A percentile compares a stretch with the other conserved stretches of the same genome.
Conservation (phyloP, 1,140 invertebrate species). For the Platyscapa corneri region DNA sequence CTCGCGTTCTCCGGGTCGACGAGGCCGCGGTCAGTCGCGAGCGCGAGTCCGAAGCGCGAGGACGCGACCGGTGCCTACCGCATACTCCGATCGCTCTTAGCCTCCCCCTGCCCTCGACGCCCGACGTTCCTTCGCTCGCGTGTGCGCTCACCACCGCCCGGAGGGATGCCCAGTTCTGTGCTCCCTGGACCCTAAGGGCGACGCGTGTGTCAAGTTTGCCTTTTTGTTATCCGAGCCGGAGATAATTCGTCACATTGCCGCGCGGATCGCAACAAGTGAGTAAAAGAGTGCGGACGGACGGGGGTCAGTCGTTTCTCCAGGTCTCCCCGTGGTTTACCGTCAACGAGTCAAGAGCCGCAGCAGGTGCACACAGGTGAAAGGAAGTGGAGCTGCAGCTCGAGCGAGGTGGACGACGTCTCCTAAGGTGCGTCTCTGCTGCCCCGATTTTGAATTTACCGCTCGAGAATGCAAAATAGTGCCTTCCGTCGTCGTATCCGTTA, state of each 20-base stretch:
- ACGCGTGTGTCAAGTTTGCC: background rate
- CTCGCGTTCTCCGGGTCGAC: background rate
- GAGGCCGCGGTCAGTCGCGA: conserved; percentile 57
- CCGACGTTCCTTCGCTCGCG: background rate
- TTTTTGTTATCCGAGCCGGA: background rate
- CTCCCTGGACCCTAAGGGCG: background rate
- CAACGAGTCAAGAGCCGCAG: no score
- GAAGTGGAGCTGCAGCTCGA: background rate
- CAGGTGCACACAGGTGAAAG: background rate
- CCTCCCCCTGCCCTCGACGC: background rate
- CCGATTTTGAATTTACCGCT: no score
- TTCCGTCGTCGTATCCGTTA: no score
- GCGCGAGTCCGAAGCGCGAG: conserved; percentile 57
- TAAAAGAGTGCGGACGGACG: background rate
- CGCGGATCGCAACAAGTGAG: no score
- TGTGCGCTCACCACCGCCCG: background rate
- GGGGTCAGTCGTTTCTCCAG: no score
- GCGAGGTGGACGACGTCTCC: background rate
- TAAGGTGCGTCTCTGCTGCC: background rate
- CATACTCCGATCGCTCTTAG: background rate
- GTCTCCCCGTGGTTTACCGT: no score
- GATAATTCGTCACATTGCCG: background rate
- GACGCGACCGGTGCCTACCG: conserved; percentile 30
- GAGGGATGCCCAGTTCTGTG: background rate
- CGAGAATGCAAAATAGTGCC: no score